Base-by-base conservation (phyloP, 2,888 invertebrate species). In the Erannis defoliaria region DNA sequence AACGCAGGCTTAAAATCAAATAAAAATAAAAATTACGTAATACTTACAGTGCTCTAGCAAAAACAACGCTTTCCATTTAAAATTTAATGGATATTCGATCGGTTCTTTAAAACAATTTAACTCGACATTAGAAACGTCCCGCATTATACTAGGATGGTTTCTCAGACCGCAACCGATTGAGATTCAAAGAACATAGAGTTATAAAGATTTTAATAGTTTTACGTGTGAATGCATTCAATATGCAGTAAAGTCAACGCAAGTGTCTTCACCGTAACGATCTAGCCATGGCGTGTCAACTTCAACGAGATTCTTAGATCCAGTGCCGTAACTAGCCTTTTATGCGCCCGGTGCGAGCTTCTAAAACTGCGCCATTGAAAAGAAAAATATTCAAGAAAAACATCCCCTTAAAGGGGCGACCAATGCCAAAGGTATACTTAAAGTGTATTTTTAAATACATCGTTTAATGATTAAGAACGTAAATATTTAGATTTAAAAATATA, bases 201-300 rank as follows among this genome's bases (percentile, higher is more conserved):
- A 31, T 63, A 55, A 40, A 60, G 43, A 53, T 37, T 62, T 55
- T 60, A 49, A 58, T 55, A 40, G 60, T 60, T 60, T 56, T 64
- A 60, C 62, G 59, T 65, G 59, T 66, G 81, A 85, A 81, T 83
- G 85, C 86, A 86, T 86, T 81, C 85, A 84, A 89, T 89, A 83
- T 88, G 88, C 86, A 89, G 80, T 88, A 84, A 88, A 86, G 76
- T 77, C 73, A 77, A 77, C 35, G 26, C 50, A 59, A 60, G 66
- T 61, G 58, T 53, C 51, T 53, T 31, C 42, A 53, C 29, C 14
- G 62, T 62, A 43, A 61, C 40, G 54, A 59, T 42, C 23, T 42
- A 10, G 9, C 8, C 45, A 53, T 43, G 37, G 40, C 49, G 18
- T 38, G 53, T 56, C 48, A 43, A 60, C n/a, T n/a, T 42, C 5